Evolutionary conservation across 2,797 vertebrate species (phyloP).

Genomic region (Danio choprae): DNA sequence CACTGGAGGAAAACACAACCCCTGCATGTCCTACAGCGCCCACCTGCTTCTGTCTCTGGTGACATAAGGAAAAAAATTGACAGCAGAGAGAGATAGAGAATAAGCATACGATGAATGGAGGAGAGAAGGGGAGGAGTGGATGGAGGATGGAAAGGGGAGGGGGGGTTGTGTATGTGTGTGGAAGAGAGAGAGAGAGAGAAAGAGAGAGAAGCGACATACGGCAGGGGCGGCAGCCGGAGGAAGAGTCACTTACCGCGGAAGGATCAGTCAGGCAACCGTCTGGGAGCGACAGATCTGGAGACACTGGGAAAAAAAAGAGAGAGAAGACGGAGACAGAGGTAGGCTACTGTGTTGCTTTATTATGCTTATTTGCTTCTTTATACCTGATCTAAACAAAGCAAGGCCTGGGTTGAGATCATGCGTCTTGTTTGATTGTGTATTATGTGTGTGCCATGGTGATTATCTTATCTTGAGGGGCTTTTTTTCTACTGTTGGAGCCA

Average conservation of each 20-base stretch:
- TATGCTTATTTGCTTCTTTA: neutral
- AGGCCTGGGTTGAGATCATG: neutral
- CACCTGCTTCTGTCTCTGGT: constrained; percentile 54
- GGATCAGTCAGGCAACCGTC: constrained; percentile 37
- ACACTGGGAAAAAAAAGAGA: constrained; percentile 18
- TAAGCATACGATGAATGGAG: constrained; percentile 49
- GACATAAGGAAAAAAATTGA: constrained; percentile 49
- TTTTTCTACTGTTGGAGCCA: constrained; percentile 20
- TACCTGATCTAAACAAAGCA: neutral
- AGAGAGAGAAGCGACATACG: constrained; percentile 34
- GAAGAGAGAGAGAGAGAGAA: constrained; percentile 32
- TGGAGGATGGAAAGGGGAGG: constrained; percentile 39
- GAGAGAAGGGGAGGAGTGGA: constrained; percentile 36
- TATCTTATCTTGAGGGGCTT: constrained; percentile 30
- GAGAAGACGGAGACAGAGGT: constrained; percentile 32
- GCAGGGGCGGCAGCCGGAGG: constrained; percentile 44
- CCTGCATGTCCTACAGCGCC: constrained; percentile 54
- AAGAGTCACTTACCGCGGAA: constrained; percentile 50
- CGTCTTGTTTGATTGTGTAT: neutral
- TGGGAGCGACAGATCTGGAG: constrained; percentile 28
- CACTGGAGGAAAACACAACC: constrained; percentile 21
- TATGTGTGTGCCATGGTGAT: constrained; percentile 12
- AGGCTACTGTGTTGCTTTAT: constrained; percentile 13
- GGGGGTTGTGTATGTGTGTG: constrained; percentile 19
- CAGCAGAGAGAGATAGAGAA: constrained; percentile 20